Conservation (phyloP, 2,797 vertebrate genomes). For the Coilia nasus region DNA sequence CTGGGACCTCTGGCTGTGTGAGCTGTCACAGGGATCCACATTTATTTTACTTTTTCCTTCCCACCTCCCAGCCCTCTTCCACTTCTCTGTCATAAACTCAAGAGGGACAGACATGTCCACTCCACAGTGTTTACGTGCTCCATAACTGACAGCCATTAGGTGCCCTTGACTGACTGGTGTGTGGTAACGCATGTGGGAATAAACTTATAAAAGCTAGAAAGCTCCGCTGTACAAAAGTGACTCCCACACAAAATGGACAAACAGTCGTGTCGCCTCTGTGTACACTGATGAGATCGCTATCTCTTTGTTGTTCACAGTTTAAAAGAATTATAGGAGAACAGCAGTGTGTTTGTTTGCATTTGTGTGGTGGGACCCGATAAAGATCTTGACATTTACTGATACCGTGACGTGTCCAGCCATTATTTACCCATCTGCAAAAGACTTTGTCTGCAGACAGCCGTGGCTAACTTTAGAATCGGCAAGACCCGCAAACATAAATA, state of each 20-base stretch:
- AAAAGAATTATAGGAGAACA: neutral
- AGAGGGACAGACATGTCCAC: constrained; percentile 45
- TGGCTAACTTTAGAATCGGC: constrained; percentile 7
- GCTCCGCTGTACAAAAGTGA: constrained; percentile 40
- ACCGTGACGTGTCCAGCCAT: neutral
- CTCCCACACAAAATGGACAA: constrained; percentile 44
- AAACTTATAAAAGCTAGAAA: constrained; percentile 35
- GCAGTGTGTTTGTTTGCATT: neutral
- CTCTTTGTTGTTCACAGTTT: constrained; percentile 54
- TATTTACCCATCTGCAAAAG: constrained; percentile 15
- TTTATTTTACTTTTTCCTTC: too few relatives aligned
- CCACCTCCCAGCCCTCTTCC: neutral
- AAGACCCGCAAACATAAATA: neutral
- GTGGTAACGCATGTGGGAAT: constrained; percentile 51
- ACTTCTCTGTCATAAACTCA: constrained; percentile 28
- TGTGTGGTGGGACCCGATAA: neutral
- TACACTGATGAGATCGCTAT: constrained; percentile 36
- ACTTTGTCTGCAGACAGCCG: neutral
- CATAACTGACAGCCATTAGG: constrained; percentile 66
- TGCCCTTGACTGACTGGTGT: constrained; percentile 42
- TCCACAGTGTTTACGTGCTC: constrained; percentile 49
- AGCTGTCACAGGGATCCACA: neutral
- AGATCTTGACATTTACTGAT: constrained; percentile 15
- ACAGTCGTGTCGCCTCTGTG: neutral
- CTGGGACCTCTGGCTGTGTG: neutral